phyloP scores from a whole-genome alignment of 2,797 vertebrate species.

The Chrosomus eos region DNA sequence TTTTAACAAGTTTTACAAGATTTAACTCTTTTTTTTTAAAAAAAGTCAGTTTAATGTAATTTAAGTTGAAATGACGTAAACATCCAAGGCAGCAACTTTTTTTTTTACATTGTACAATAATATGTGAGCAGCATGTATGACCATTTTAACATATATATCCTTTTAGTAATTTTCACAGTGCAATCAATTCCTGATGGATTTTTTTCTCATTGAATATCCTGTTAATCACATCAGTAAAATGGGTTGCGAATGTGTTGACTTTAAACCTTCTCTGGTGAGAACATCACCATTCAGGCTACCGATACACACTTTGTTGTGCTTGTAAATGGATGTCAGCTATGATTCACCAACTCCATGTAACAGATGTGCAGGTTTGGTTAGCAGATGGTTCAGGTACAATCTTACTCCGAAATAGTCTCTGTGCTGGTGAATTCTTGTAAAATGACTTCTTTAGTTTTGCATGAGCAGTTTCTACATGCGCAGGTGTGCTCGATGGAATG shows the following conservation, averaged over 20 bases:
- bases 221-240: background rate
- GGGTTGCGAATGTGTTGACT: background rate
- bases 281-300: background rate
- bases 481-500: constrained; percentile 78
- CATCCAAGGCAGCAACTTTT: too few relatives aligned
- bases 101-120: background rate
- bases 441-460: constrained; percentile 79
- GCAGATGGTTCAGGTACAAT: constrained; percentile 38
- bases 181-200: background rate
- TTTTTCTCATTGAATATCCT: background rate
- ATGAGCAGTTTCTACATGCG: constrained; percentile 83
- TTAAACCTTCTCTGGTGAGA: constrained; percentile 26
- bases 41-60: background rate
- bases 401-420: background rate
- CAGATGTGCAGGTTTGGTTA: constrained; percentile 23
- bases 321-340: constrained; percentile 62
- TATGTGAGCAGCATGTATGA: background rate
- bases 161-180: background rate
- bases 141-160: background rate
- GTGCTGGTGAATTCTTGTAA: constrained; percentile 53
- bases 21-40: too few relatives aligned
- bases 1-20: too few relatives aligned
- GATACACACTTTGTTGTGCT: constrained; percentile 66
- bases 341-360: background rate
- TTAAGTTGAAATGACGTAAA: background rate